A percentile compares a stretch with the other conserved stretches of the same genome.
These are phyloP conservation scores for Cuniculus paca DNA, from an alignment of 2,797 vertebrate species.

Conservation along the genomic window DNA sequence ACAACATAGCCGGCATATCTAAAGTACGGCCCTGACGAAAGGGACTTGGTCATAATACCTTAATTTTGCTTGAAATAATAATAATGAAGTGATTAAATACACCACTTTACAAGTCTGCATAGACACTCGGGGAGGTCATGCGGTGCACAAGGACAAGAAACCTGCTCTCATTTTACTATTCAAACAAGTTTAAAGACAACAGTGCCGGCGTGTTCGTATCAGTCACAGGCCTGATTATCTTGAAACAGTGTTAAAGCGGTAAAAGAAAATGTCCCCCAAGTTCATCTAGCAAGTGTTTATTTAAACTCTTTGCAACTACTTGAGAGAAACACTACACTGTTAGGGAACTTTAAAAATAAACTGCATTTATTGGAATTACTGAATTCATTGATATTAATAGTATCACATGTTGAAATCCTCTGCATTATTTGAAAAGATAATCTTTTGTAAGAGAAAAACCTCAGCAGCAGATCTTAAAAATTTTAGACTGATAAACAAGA, in stretches of 20 bases:
- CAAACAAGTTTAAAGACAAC: background rate
- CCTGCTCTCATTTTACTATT: background rate
- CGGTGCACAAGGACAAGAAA: background rate
- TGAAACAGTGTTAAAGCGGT: background rate
- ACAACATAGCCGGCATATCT: conserved; percentile 54
- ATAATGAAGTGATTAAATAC: background rate
- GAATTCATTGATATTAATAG: background rate
- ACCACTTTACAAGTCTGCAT: background rate
- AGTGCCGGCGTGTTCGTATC: conserved; percentile 20
- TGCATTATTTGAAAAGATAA: conserved; percentile 28
- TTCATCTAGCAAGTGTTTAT: conserved; percentile 13
- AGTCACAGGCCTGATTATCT: conserved; percentile 33
- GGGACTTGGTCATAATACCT: conserved; percentile 57
- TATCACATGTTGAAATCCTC: conserved; percentile 1
- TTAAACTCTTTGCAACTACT: background rate
- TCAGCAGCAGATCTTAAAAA: background rate
- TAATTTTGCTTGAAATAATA: conserved; percentile 53
- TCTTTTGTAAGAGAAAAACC: background rate
- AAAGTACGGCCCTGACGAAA: conserved; percentile 48
- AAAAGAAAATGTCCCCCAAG: conserved; percentile 27
- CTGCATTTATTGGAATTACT: background rate
- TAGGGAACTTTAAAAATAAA: background rate
- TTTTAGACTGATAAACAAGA: background rate
- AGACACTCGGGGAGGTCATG: background rate
- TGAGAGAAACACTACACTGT: background rate